These are phyloP conservation scores for Minunthozetes semirufus DNA, from an alignment of 2,888 invertebrate species.

Conservation along the genomic window DNA sequence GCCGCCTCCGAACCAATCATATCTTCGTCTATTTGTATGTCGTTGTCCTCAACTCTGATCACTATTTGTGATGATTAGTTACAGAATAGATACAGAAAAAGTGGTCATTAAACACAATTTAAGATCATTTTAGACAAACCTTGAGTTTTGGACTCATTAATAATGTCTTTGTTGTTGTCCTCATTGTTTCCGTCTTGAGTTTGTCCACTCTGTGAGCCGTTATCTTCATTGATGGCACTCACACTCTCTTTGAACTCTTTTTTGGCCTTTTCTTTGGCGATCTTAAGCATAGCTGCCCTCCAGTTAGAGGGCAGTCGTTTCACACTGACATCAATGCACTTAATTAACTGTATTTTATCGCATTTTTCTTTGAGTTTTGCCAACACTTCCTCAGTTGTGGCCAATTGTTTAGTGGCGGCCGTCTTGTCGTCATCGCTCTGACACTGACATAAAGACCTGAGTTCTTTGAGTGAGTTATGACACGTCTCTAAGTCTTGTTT, in stretches of 20 bases:
- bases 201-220: no score
- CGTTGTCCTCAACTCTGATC: not conserved
- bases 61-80: not conserved
- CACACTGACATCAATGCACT: not conserved
- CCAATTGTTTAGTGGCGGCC: conserved; percentile 9
- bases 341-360: not conserved
- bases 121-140: not conserved
- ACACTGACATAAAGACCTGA: conserved; percentile 18
- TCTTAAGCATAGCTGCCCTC: conserved; percentile 31
- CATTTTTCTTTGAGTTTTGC: not conserved
- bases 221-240: not conserved
- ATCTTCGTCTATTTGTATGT: not conserved
- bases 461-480: not conserved
- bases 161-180: not conserved
- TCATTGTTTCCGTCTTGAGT: not conserved
- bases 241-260: conserved; percentile 16
- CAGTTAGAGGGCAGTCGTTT: conserved; percentile 25
- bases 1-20: not conserved
- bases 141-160: no score
- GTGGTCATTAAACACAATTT: no score
- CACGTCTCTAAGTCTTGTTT: not conserved
- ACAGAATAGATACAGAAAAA: no score
- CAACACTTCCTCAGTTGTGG: not conserved
- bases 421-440: conserved; percentile 30
- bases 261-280: conserved; percentile 21